Evolutionary conservation across 2,797 vertebrate species (phyloP).

Genomic region (Onychomys torridus): DNA sequence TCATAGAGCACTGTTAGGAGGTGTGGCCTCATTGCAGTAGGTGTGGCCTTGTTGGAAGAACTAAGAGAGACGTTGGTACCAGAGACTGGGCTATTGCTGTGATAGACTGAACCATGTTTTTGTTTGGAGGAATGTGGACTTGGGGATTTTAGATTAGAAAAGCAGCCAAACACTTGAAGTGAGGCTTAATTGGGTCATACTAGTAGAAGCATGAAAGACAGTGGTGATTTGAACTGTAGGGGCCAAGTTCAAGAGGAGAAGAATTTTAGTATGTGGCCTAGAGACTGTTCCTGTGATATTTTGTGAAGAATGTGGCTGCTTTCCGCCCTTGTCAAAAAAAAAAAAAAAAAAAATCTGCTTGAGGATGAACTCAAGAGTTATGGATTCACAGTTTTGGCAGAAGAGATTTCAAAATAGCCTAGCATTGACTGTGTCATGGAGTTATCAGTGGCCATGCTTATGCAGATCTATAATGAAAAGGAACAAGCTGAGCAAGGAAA

Average conservation of each 20-base stretch:
- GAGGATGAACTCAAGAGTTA: not conserved
- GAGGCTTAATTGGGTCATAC: not conserved
- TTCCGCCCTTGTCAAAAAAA: not conserved
- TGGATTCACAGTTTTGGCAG: not conserved
- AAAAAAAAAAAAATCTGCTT: not conserved
- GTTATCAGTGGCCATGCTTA: not conserved
- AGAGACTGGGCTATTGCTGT: not conserved
- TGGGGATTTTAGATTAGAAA: not conserved
- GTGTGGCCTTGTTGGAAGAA: not conserved
- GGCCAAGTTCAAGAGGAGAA: not conserved
- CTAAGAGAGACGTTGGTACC: not conserved
- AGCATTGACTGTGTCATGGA: not conserved
- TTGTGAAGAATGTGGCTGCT: not conserved
- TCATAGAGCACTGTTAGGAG: not conserved
- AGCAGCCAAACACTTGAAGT: not conserved
- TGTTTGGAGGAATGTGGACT: not conserved
- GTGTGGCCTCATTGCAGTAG: too few relatives aligned
- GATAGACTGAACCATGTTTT: not conserved
- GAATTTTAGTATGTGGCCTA: not conserved
- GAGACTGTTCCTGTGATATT: not conserved
- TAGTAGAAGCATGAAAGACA: not conserved
- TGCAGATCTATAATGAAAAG: not conserved
- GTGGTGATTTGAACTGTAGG: not conserved
- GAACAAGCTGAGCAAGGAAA: not conserved
- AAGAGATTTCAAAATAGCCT: not conserved